phyloP scores from a whole-genome alignment of 2,113 vertebrate species.

The Amblyornis subalaris region DNA sequence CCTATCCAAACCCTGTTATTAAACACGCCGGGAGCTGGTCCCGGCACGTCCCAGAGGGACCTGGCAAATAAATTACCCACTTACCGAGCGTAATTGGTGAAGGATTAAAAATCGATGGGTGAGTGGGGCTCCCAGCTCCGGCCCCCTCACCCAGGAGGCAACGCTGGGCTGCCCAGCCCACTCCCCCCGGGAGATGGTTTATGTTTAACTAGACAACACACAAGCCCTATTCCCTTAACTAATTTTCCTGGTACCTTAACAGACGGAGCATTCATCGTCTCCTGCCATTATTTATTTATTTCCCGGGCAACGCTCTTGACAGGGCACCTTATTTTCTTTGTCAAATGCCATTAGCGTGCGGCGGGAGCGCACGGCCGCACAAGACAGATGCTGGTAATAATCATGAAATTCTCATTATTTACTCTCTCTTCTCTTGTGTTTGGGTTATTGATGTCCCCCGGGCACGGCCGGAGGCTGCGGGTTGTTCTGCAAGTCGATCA shows the following conservation, averaged over 20 bases:
- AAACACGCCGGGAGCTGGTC: neutral
- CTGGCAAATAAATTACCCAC: slow-evolving; percentile 28
- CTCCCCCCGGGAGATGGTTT: neutral
- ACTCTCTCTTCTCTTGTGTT: slow-evolving; percentile 16
- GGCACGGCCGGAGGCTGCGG: neutral
- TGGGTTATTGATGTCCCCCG: slow-evolving; percentile 43
- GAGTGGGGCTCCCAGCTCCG: accelerated
- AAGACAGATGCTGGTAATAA: slow-evolving; percentile 59
- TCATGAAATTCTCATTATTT: slow-evolving; percentile 48
- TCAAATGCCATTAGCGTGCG: slow-evolving; percentile 56
- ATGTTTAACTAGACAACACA: slow-evolving; percentile 28
- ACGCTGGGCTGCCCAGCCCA: neutral
- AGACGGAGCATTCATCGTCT: neutral
- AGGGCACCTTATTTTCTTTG: slow-evolving; percentile 56
- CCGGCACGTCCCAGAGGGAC: neutral
- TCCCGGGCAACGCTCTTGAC: slow-evolving; percentile 3
- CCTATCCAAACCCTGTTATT: neutral
- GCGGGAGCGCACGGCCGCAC: neutral
- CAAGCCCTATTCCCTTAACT: slow-evolving; percentile 21
- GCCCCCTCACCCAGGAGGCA: neutral
- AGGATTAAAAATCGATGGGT: slow-evolving; percentile 47
- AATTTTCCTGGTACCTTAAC: slow-evolving; percentile 5
- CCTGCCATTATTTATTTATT: slow-evolving; percentile 57
- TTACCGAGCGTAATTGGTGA: neutral
- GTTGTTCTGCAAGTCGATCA: neutral